Evolutionary conservation across 2,113 vertebrate species (phyloP), one percentile per base, ranked within the genome.

Genomic region (Malurus melanocephalus): DNA sequence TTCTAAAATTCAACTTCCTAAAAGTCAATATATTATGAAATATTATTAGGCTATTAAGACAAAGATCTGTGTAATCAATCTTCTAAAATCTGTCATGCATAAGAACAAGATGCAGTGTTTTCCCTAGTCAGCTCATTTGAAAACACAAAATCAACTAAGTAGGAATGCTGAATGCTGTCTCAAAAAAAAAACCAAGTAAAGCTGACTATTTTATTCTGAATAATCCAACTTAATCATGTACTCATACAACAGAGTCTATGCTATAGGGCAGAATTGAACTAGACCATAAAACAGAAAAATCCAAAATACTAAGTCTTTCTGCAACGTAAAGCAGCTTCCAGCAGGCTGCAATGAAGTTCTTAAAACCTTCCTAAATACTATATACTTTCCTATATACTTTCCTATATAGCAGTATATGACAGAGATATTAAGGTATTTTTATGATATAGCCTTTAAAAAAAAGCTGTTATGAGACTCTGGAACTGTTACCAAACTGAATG

Each of bases 51-150:
- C 18, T 69, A 27, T 35, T 62, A 46, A 62, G 32, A 42, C 64
- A 76, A 76, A 67, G 43, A 0, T 1, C 3, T 4, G 5, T 26
- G 19, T 21, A 72, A 77, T 7, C 35, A 0, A 11, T 22, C 2
- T 68, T 51, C 48, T 27, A 35, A 52, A 84, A 78, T 20, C 11
- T 71, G 46, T 13, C 67, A 79, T 9, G 16, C 16, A 40, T 14
- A 40, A 46, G 62, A 24, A 17, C 9, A 60, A 69, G 16, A 55
- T 13, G 11, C 5, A 86, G 46, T 3, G 16, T 38, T 51, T 87
- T 81, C 28, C 22, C 16, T 35, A 24, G 19, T 24, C 9, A 69
- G 15, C 18, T 80, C 27, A 46, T 33, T 45, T 77, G 28, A 77
- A 79, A 93, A 75, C 27, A 46, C 4, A 78, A 53, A 71, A 40